These are phyloP conservation scores for Rhamnusium bicolor DNA, from an alignment of 2,888 invertebrate genomes.

Conservation along the genomic window DNA sequence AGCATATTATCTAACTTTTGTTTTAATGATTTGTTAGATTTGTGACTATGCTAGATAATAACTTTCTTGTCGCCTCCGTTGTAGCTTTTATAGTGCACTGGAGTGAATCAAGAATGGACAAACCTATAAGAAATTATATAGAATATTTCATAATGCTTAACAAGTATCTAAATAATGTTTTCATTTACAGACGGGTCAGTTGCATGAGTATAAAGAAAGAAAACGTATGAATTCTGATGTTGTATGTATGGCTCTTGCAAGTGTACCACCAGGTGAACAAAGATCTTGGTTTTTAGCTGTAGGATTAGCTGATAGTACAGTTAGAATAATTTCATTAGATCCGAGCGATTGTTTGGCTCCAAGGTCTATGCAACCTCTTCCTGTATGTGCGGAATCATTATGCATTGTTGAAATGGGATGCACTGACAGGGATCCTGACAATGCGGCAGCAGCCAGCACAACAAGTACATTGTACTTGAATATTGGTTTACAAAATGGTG, in stretches of 20 bases:
- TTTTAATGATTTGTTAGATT: background rate
- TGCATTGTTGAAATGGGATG: conserved; percentile 96
- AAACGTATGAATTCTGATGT: conserved; percentile 98
- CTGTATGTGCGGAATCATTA: conserved; percentile 95
- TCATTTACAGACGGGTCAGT: conserved; percentile 88
- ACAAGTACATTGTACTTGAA: conserved; percentile 90
- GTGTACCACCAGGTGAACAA: conserved; percentile 95
- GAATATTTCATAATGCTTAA: conserved; percentile 23
- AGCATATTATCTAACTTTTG: background rate
- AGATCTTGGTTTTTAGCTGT: conserved; percentile 96
- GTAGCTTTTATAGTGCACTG: conserved; percentile 62
- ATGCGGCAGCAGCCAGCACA: conserved; percentile 78
- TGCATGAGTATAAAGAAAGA: conserved; percentile 98
- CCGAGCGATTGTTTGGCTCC: conserved; percentile 97
- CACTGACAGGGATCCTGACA: conserved; percentile 76
- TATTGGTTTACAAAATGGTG: conserved; percentile 98
- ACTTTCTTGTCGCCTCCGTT: conserved; percentile 69
- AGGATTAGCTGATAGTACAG: conserved; percentile 96
- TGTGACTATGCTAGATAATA: conserved; percentile 18
- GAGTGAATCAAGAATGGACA: conserved; percentile 70
- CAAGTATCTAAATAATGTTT: background rate
- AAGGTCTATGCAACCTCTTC: conserved; percentile 96
- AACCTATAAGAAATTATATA: conserved; percentile 13
- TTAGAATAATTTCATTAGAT: conserved; percentile 97
- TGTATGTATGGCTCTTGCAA: conserved; percentile 97